Evolutionary conservation across 2,888 invertebrate genomes (phyloP).

Genomic region (Phalangium opilio): DNA sequence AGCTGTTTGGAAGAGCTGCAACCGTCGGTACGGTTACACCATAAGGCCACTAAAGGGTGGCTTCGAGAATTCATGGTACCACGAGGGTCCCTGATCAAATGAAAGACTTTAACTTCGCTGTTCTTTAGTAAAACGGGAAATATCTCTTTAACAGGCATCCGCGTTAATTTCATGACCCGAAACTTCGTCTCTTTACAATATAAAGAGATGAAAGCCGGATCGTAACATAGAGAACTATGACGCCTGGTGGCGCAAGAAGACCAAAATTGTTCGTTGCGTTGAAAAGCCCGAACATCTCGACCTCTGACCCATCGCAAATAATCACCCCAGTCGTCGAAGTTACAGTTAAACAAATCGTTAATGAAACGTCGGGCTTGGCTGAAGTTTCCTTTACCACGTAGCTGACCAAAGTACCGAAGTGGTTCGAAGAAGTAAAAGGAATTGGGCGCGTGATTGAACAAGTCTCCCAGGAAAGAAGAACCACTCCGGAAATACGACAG

Average conservation of each 20-base stretch:
- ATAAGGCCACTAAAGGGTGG: conserved; percentile 19
- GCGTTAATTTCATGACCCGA: conserved; percentile 23
- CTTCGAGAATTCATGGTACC: conserved; percentile 23
- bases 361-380: conserved; percentile 8
- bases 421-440: conserved; percentile 25
- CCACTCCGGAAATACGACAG: conserved; percentile 18
- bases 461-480: conserved; percentile 21
- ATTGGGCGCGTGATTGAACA: conserved; percentile 20
- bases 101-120: conserved; percentile 20
- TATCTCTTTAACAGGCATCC: conserved; percentile 20
- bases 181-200: conserved; percentile 21
- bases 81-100: conserved; percentile 24
- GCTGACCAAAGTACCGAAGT: conserved; percentile 17
- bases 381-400: too few species aligned
- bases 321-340: conserved; percentile 13
- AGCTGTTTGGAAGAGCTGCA: conserved; percentile 21
- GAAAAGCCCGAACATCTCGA: conserved; percentile 13
- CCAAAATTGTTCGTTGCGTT: conserved; percentile 21
- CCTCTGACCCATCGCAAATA: conserved; percentile 16
- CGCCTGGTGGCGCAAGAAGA: conserved; percentile 16
- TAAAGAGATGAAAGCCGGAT: conserved; percentile 20
- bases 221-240: conserved; percentile 16
- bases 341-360: conserved; percentile 13
- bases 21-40: conserved; percentile 21
- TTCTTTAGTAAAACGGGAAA: conserved; percentile 17